Percentiles rank a stretch among this genome's conserved stretches.
phyloP scores from a whole-genome alignment of 1,140 invertebrate genomes.

The Sipha flava region DNA sequence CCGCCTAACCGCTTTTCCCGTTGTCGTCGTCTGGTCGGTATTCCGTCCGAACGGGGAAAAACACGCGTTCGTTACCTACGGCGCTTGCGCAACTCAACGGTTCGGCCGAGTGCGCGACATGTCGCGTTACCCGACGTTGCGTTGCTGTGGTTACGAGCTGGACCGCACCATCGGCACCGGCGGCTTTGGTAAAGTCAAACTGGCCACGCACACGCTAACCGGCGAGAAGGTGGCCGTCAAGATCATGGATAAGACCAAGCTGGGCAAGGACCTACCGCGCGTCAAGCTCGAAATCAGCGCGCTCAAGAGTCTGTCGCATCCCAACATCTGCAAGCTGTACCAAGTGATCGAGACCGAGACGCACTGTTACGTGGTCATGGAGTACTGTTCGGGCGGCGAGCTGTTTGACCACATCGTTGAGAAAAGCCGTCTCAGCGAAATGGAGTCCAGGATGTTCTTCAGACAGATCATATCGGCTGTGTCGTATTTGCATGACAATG shows the following conservation, averaged over 20 bases:
- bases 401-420: conserved; percentile 71
- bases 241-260: conserved; percentile 67
- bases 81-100: not conserved
- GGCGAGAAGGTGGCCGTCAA: conserved; percentile 79
- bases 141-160: conserved; percentile 49
- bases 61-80: not conserved
- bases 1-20: conserved; percentile 1
- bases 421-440: conserved; percentile 59
- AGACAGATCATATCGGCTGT: conserved; percentile 70
- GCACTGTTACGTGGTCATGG: conserved; percentile 63
- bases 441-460: conserved; percentile 64
- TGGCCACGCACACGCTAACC: conserved; percentile 65
- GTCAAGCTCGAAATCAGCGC: conserved; percentile 72
- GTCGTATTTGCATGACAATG: conserved; percentile 63
- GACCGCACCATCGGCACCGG: conserved; percentile 66
- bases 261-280: conserved; percentile 69
- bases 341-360: conserved; percentile 70
- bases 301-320: conserved; percentile 67
- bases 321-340: conserved; percentile 74
- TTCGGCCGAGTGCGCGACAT: not conserved
- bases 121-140: conserved; percentile 18
- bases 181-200: conserved; percentile 74
- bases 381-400: conserved; percentile 77
- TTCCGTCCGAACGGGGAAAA: not conserved
- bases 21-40: not conserved